A percentile compares a stretch with the other conserved stretches of the same genome.
Evolutionary conservation across 2,888 invertebrate species (phyloP).

Genomic region (Eristalis pertinax): DNA sequence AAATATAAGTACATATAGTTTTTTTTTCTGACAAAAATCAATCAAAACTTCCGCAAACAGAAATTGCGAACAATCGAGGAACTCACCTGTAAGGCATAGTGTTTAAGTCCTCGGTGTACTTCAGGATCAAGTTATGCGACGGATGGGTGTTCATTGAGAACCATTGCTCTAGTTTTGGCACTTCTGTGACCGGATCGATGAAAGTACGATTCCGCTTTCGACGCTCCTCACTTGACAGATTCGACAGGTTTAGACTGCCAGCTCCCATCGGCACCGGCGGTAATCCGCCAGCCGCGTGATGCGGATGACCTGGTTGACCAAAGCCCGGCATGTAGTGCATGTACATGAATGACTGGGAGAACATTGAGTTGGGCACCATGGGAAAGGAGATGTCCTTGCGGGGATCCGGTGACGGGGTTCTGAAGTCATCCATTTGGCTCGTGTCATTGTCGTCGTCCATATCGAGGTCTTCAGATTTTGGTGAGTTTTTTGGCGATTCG

Average conservation of each 20-base stretch:
- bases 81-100: constrained; percentile 91
- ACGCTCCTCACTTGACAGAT: constrained; percentile 90
- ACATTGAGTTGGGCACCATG: constrained; percentile 93
- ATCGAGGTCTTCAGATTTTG: constrained; percentile 77
- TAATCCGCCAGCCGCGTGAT: constrained; percentile 80
- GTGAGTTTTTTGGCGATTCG: constrained; percentile 74
- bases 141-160: constrained; percentile 99
- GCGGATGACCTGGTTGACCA: constrained; percentile 82
- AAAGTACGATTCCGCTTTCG: constrained; percentile 98
- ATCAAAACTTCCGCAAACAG: not conserved
- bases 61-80: too few relatives aligned
- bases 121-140: constrained; percentile 97
- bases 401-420: constrained; percentile 80
- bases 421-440: constrained; percentile 80
- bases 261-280: constrained; percentile 82
- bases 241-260: constrained; percentile 85
- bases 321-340: constrained; percentile 92
- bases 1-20: not conserved
- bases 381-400: constrained; percentile 88
- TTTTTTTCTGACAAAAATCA: not conserved
- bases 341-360: constrained; percentile 94
- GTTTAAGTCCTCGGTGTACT: constrained; percentile 98
- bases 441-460: constrained; percentile 80
- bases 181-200: constrained; percentile 99
- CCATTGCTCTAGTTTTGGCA: constrained; percentile 96